Conservation (phyloP, 2,888 invertebrate species). For the Leptothorax acervorum region DNA sequence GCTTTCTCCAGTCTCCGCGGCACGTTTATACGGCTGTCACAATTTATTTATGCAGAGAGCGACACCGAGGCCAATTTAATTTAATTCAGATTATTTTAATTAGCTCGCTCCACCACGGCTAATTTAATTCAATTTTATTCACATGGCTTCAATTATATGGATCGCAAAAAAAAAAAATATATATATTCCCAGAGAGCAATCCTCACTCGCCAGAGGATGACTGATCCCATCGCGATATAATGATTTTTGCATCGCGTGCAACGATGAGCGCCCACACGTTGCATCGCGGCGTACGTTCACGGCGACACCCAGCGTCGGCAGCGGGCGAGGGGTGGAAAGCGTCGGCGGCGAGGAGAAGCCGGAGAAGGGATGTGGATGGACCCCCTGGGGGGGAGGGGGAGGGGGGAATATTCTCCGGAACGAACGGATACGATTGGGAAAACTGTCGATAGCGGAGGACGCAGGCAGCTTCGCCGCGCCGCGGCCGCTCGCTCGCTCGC, state of each 20-base stretch:
- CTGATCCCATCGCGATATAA: neutral
- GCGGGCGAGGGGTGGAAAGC: slow-evolving; percentile 11
- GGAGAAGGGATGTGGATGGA: neutral
- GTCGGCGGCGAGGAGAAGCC: neutral
- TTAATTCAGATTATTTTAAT: neutral
- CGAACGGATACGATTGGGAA: slow-evolving; percentile 60
- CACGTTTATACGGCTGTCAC: neutral
- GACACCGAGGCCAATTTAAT: neutral
- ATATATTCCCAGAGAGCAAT: neutral
- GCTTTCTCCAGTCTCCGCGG: neutral
- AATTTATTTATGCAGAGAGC: neutral
- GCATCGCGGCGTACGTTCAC: slow-evolving; percentile 37
- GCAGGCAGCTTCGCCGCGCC: neutral
- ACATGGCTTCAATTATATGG: too few species aligned
- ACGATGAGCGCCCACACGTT: slow-evolving; percentile 29
- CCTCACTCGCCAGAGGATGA: neutral
- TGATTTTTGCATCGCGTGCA: slow-evolving; percentile 48
- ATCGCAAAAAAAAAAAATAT: neutral
- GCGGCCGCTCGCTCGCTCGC: slow-evolving; percentile 1
- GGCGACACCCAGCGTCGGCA: slow-evolving; percentile 35
- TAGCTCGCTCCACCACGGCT: neutral
- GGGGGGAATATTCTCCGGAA: slow-evolving; percentile 55
- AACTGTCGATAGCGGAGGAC: slow-evolving; percentile 59
- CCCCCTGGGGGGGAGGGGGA: neutral
- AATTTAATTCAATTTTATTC: slow-evolving; percentile 5